These are phyloP conservation scores for Pempheris klunzingeri DNA, from an alignment of 2,797 vertebrate genomes.

Conservation along the genomic window DNA sequence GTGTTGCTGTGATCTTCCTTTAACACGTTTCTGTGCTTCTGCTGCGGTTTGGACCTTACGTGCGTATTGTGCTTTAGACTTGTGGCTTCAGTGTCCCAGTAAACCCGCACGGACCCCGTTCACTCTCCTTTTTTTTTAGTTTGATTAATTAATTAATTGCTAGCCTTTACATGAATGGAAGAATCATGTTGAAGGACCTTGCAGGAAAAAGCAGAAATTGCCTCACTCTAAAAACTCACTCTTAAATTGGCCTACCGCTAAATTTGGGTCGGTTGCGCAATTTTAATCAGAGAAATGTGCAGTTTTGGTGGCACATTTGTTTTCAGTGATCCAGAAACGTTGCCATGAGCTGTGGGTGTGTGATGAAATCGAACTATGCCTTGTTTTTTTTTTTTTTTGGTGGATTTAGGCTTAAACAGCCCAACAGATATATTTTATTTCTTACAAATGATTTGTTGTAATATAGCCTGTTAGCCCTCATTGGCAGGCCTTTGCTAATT, in stretches of 20 bases:
- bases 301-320: background rate
- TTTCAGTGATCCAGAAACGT: background rate
- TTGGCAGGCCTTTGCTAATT: slow-evolving; percentile 81
- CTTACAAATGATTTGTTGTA: slow-evolving; percentile 81
- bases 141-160: background rate
- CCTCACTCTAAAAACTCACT: too few species aligned
- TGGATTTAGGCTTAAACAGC: slow-evolving; percentile 75
- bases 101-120: background rate
- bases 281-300: background rate
- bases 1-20: background rate
- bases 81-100: background rate
- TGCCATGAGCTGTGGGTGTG: slow-evolving; percentile 2
- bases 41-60: background rate
- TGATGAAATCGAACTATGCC: slow-evolving; percentile 54
- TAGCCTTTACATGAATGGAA: background rate
- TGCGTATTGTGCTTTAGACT: background rate
- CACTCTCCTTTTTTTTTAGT: background rate
- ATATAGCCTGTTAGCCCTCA: slow-evolving; percentile 70
- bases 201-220: background rate
- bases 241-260: too few species aligned
- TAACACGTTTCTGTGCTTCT: background rate
- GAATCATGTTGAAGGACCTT: background rate
- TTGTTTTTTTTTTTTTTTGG: slow-evolving; percentile 45
- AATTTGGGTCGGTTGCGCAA: background rate
- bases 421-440: slow-evolving; percentile 81